phyloP scores from a whole-genome alignment of 2,888 invertebrate genomes.

The Rugalucina vietnamica region DNA sequence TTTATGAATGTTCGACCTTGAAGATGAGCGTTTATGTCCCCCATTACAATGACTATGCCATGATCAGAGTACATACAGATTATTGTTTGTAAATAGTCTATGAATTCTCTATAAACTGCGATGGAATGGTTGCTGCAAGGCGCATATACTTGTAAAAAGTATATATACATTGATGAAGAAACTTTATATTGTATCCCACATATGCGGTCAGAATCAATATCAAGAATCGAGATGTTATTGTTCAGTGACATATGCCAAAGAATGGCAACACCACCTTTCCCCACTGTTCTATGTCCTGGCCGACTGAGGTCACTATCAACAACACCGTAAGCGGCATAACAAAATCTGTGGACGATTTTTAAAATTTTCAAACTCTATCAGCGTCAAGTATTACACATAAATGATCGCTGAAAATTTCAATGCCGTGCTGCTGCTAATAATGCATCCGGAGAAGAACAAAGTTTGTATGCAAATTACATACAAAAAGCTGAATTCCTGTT shows the following conservation, averaged over 20 bases:
- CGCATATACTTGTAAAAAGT: slow-evolving; percentile 12
- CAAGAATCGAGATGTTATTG: neutral
- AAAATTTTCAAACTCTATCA: too few species aligned
- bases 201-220: neutral
- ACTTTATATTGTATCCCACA: neutral
- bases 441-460: too few species aligned
- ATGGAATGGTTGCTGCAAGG: slow-evolving; percentile 23
- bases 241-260: neutral
- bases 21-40: slow-evolving; percentile 15
- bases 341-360: too few species aligned
- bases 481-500: too few species aligned
- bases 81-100: slow-evolving; percentile 3
- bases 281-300: neutral
- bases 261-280: neutral
- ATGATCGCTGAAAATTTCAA: too few species aligned
- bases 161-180: neutral
- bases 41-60: slow-evolving; percentile 1
- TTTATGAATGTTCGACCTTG: neutral
- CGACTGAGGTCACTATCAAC: too few species aligned
- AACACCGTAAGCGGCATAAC: too few species aligned
- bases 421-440: too few species aligned
- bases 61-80: neutral
- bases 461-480: too few species aligned
- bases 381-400: too few species aligned
- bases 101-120: slow-evolving; percentile 1